These are phyloP conservation scores for Vanessa tameamea DNA, from an alignment of 1,140 invertebrate species.

Conservation along the genomic window DNA sequence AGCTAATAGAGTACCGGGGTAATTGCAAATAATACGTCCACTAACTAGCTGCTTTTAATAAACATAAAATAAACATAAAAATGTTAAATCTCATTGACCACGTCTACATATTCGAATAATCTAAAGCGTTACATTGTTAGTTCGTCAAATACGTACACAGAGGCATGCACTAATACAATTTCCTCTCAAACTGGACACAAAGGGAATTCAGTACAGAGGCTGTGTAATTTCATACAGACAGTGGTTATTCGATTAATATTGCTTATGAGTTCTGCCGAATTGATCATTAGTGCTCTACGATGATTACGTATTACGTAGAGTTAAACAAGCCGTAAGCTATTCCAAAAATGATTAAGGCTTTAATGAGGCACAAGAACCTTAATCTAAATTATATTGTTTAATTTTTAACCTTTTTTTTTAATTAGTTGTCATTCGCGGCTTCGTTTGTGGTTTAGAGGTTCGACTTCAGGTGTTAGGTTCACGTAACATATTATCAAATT, in stretches of 20 bases:
- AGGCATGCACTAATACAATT: slow-evolving; percentile 32
- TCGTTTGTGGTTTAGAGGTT: too few species aligned
- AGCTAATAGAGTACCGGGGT: too few species aligned
- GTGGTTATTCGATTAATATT: slow-evolving; percentile 5
- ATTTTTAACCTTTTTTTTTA: too few species aligned
- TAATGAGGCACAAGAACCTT: too few species aligned
- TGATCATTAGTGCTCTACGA: not conserved
- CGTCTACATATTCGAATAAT: not conserved
- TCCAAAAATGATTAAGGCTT: too few species aligned
- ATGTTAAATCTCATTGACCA: not conserved
- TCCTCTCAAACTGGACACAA: slow-evolving; percentile 24
- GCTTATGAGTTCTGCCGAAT: slow-evolving; percentile 11
- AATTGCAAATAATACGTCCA: too few species aligned
- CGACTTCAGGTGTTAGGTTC: too few species aligned
- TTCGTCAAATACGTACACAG: slow-evolving; percentile 22
- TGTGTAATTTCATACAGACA: slow-evolving; percentile 5
- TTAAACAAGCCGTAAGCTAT: too few species aligned
- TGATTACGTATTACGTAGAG: not conserved
- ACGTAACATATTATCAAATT: too few species aligned
- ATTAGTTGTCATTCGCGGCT: too few species aligned
- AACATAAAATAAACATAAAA: not conserved
- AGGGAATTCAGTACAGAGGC: slow-evolving; percentile 15
- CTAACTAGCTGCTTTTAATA: too few species aligned
- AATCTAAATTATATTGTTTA: too few species aligned
- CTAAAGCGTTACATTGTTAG: not conserved